Conservation (phyloP, 2,113 vertebrate genomes). For the Amphiprion percula region DNA sequence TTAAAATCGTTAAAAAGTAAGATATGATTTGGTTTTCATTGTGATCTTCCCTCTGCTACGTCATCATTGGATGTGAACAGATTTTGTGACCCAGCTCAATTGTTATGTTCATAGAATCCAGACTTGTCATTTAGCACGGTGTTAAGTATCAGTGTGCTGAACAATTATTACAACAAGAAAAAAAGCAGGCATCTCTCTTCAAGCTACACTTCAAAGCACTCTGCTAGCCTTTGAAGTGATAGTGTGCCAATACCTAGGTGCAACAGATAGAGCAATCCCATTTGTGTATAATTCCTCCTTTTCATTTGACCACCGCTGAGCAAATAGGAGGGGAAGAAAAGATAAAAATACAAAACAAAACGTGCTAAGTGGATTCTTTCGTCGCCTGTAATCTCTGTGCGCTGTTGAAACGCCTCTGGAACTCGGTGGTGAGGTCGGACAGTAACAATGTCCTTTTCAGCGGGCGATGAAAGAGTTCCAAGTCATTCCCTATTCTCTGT, state of each 20-base stretch:
- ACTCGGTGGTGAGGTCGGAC: conserved; percentile 61
- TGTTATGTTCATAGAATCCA: conserved; percentile 51
- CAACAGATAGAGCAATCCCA: conserved; percentile 75
- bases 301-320: conserved; percentile 62
- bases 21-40: conserved; percentile 14
- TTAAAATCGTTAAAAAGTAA: background rate
- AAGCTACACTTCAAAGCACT: conserved; percentile 80
- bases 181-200: conserved; percentile 76
- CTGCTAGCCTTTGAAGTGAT: conserved; percentile 78
- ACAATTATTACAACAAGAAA: conserved; percentile 68
- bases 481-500: conserved; percentile 70
- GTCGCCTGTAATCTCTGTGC: conserved; percentile 70
- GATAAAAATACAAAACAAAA: conserved; percentile 78
- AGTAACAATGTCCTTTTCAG: conserved; percentile 81
- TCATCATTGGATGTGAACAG: conserved; percentile 45
- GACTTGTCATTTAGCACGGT: conserved; percentile 62
- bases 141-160: conserved; percentile 67
- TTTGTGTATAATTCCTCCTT: conserved; percentile 74
- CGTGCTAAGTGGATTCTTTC: conserved; percentile 81
- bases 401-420: conserved; percentile 61
- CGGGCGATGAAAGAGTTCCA: conserved; percentile 73
- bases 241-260: conserved; percentile 68
- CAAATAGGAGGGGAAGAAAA: conserved; percentile 75
- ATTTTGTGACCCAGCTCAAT: conserved; percentile 39
- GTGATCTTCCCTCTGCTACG: background rate